Evolutionary conservation across 1,140 invertebrate species (phyloP), one percentile per base, ranked within the genome.

Genomic region (Bombus waltoni): DNA sequence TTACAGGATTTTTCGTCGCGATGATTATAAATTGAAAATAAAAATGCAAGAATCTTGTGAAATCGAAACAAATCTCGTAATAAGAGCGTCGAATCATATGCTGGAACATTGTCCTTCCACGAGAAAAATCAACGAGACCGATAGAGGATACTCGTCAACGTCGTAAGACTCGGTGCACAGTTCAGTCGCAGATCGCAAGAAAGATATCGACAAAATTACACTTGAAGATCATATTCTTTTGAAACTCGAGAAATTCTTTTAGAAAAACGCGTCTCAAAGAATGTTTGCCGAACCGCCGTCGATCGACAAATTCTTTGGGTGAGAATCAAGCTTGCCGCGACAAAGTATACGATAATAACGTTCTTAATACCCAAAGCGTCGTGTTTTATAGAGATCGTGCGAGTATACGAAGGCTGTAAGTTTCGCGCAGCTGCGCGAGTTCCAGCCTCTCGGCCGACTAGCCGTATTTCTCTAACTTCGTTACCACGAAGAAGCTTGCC

Each of bases 381-480:
- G 68, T 66, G 81, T 76, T 76, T 82, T 68, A 76, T 68, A 22
- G 59, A 42, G 42, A 47, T 83, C 59, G 81, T 68, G 81, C 57
- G 32, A 47, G 72, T 53, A 32, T 76, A 68, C 47, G 18, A 59
- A 25, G 32, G 42, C 44, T 40, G 81, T 83, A 76, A 66, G 81
- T 83, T 59, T 75, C 72, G 57, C 22, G 42, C 22, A 42, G n/a
- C 22, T 59, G 81, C n/a, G 66, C n/a, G 38, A 35, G 35, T 68
- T 15, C 8, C 68, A 62, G 18, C 70, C 53, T 28, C 44, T 42
- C 70, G 68, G n/a, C 59, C 59, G 59, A 38, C 70, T 82, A 65
- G 70, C 74, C 80, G 81, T 83, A 83, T 83, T 76, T 83, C 62
- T 83, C 35, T 83, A 83, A 83, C 81, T 83, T 76, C 62, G 72